phyloP scores from a whole-genome alignment of 2,888 invertebrate genomes.

The Erebia ligea region DNA sequence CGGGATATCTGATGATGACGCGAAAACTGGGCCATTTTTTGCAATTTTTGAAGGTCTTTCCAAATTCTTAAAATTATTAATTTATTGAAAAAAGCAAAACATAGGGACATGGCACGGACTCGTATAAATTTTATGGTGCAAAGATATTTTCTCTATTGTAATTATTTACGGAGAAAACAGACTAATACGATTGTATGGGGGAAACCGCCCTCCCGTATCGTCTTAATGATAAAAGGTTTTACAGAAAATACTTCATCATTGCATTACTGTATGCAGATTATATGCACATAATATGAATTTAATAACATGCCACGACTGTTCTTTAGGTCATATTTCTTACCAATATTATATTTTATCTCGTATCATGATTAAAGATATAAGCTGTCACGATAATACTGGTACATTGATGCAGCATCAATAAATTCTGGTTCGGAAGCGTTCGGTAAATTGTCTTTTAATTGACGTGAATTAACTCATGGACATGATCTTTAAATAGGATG shows the following conservation, averaged over 20 bases:
- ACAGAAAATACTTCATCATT: neutral
- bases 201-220: too few species aligned
- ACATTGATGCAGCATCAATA: conserved; percentile 5
- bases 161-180: too few species aligned
- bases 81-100: too few species aligned
- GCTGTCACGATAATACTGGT: neutral
- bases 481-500: conserved; percentile 11
- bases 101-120: too few species aligned
- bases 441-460: conserved; percentile 26
- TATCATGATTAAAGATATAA: neutral
- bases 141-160: too few species aligned
- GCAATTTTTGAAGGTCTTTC: too few species aligned
- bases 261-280: neutral
- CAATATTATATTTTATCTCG: neutral
- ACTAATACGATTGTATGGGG: too few species aligned
- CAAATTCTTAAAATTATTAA: too few species aligned
- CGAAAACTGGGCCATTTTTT: too few species aligned
- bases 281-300: neutral
- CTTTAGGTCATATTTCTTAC: neutral
- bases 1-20: too few species aligned
- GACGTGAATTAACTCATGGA: conserved; percentile 25
- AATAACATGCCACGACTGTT: neutral
- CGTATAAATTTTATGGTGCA: too few species aligned
- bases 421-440: conserved; percentile 3
- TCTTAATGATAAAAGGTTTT: conserved; percentile 2